These are phyloP conservation scores for Quadroppia sp. DNA, from an alignment of 2,888 invertebrate genomes.

Conservation along the genomic window DNA sequence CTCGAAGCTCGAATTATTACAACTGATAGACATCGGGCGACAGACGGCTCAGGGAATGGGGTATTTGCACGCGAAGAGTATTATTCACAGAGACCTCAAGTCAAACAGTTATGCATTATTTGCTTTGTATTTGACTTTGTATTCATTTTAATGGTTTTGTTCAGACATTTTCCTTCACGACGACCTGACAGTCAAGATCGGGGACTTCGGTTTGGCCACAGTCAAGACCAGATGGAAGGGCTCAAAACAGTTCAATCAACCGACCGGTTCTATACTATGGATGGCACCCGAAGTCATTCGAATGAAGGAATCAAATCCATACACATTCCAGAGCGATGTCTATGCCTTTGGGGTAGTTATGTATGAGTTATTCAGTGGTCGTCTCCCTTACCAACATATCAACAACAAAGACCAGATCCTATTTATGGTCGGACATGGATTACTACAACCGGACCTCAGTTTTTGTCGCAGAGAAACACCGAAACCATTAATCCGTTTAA, in stretches of 20 bases:
- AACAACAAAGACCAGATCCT: constrained; percentile 93
- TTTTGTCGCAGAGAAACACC: constrained; percentile 83
- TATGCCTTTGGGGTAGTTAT: constrained; percentile 98
- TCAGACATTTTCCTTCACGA: constrained; percentile 90
- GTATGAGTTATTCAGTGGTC: constrained; percentile 87
- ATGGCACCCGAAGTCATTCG: constrained; percentile 99
- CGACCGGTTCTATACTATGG: constrained; percentile 77
- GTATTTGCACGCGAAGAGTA: constrained; percentile 97
- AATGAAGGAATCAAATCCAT: constrained; percentile 93
- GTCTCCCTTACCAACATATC: constrained; percentile 84
- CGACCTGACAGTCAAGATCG: constrained; percentile 96
- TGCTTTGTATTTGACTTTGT: background rate
- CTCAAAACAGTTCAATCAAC: constrained; percentile 82
- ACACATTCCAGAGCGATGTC: constrained; percentile 97
- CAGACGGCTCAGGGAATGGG: constrained; percentile 99
- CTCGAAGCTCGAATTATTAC: constrained; percentile 83
- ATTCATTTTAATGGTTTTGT: too few relatives aligned
- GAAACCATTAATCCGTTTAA: constrained; percentile 75
- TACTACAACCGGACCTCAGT: constrained; percentile 76
- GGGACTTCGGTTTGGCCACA: constrained; percentile 94
- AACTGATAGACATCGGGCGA: constrained; percentile 88
- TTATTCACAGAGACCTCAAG: constrained; percentile 96
- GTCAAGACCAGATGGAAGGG: constrained; percentile 97
- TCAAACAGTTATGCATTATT: constrained; percentile 67
- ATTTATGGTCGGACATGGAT: constrained; percentile 94